These are phyloP conservation scores for Pangasius macronema DNA, from an alignment of 2,797 vertebrate species.

Conservation along the genomic window DNA sequence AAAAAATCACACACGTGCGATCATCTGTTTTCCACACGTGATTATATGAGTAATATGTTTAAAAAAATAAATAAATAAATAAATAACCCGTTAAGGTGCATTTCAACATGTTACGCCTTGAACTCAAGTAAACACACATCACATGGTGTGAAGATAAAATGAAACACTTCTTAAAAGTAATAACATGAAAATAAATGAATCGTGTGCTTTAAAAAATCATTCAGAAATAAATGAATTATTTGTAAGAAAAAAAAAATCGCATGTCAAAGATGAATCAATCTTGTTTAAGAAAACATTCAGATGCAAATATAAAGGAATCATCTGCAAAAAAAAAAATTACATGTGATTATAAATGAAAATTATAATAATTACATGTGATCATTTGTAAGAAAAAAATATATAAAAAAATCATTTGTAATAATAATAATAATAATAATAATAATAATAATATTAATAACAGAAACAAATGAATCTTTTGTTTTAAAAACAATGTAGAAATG, in stretches of 20 bases:
- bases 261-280: background rate
- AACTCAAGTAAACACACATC: too few relatives aligned
- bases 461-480: background rate
- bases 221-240: background rate
- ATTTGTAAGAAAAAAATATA: background rate
- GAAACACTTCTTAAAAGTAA: too few relatives aligned
- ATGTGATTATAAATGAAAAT: background rate
- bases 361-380: background rate
- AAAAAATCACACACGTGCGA: background rate
- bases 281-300: background rate
- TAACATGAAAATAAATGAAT: too few relatives aligned
- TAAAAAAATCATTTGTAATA: background rate
- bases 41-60: background rate
- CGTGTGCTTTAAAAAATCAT: too few relatives aligned
- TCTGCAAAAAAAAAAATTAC: background rate
- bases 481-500: background rate
- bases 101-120: too few relatives aligned
- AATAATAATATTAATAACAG: too few relatives aligned
- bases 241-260: background rate
- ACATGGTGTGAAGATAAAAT: too few relatives aligned
- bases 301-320: background rate
- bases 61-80: too few relatives aligned
- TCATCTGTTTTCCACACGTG: background rate
- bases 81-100: too few relatives aligned
- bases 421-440: too few relatives aligned